A percentile compares a stretch with the other conserved stretches of the same genome.
Evolutionary conservation across 2,113 vertebrate genomes (phyloP).

Genomic region (Romanogobio albipinnatus): DNA sequence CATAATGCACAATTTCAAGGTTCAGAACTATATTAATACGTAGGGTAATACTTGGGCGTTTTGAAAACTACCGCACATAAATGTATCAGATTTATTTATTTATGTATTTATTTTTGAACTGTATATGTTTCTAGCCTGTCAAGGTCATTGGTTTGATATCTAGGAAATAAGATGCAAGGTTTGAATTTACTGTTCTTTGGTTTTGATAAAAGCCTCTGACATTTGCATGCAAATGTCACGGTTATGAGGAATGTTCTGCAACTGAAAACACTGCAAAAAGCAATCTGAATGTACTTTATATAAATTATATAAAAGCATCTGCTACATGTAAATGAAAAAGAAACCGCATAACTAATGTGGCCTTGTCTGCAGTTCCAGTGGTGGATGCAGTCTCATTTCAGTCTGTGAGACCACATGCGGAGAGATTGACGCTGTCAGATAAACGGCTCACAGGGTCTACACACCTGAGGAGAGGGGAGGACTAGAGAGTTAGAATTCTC

Average conservation of each 20-base stretch:
- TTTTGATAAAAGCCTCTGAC: too few species aligned
- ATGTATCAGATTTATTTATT: too few species aligned
- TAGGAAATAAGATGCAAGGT: too few species aligned
- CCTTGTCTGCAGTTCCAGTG: background rate
- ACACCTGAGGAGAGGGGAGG: constrained; percentile 11
- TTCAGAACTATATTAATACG: too few species aligned
- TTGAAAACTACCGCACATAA: too few species aligned
- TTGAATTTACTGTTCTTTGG: too few species aligned
- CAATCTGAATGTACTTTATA: background rate
- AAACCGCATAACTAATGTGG: background rate
- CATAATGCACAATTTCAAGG: too few species aligned
- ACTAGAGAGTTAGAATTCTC: background rate
- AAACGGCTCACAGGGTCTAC: constrained; percentile 24
- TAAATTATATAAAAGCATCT: constrained; percentile 1
- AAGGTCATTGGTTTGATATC: too few species aligned
- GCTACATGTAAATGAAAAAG: constrained; percentile 1
- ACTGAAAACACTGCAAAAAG: background rate
- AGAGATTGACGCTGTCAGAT: constrained; percentile 20
- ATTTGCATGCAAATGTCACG: background rate
- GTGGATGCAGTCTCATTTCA: background rate
- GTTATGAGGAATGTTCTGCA: background rate
- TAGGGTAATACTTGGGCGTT: too few species aligned
- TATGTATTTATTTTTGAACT: too few species aligned
- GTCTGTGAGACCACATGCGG: background rate
- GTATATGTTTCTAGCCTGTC: too few species aligned